Evolutionary conservation across 1,140 invertebrate species (phyloP).

Genomic region (Cherax destructor): DNA sequence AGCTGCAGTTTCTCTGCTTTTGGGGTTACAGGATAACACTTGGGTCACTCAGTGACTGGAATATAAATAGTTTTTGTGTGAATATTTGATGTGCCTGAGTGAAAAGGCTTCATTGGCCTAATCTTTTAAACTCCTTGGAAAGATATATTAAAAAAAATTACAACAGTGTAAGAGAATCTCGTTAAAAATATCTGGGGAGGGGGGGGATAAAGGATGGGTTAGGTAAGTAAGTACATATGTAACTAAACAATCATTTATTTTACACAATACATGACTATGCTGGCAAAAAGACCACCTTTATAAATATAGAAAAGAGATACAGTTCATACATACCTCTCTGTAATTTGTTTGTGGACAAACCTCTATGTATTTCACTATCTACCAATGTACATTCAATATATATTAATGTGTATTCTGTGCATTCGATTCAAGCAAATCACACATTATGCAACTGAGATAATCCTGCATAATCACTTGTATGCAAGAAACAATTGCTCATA

Average conservation of each 20-base stretch:
- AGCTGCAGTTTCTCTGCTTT: too few relatives aligned
- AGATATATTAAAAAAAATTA: too few relatives aligned
- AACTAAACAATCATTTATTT: conserved; percentile 70
- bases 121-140: too few relatives aligned
- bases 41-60: too few relatives aligned
- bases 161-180: too few relatives aligned
- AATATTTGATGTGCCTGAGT: too few relatives aligned
- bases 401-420: conserved; percentile 66
- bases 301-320: conserved; percentile 70
- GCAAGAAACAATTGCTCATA: conserved; percentile 65
- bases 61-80: too few relatives aligned
- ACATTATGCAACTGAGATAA: conserved; percentile 68
- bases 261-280: conserved; percentile 69
- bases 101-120: too few relatives aligned
- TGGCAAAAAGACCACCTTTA: conserved; percentile 69
- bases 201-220: too few relatives aligned
- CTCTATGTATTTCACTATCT: conserved; percentile 58
- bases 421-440: conserved; percentile 55
- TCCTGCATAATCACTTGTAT: conserved; percentile 56
- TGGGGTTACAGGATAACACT: too few relatives aligned
- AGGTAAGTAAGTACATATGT: background rate
- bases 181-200: background rate
- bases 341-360: conserved; percentile 61
- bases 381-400: conserved; percentile 68
- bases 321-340: conserved; percentile 61